Evolutionary conservation across 2,113 vertebrate genomes (phyloP).

Genomic region (Poeciliopsis occidentalis): DNA sequence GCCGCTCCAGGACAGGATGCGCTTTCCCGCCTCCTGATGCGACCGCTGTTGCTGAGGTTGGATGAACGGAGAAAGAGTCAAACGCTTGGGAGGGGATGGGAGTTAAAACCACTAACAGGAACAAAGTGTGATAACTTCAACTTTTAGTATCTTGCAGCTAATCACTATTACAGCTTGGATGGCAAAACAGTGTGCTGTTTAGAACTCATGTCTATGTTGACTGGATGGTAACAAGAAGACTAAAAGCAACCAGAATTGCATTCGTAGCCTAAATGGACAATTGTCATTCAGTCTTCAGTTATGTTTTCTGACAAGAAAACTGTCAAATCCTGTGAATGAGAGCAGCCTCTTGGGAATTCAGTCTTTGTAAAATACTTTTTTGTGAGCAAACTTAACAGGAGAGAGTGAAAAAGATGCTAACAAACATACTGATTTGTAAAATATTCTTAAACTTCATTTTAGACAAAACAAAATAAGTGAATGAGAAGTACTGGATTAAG

Average conservation of each 20-base stretch:
- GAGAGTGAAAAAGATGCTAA: too few relatives aligned
- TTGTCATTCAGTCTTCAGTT: background rate
- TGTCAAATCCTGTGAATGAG: background rate
- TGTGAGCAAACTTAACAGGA: background rate
- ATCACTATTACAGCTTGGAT: too few relatives aligned
- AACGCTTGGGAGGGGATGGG: background rate
- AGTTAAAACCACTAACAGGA: constrained; percentile 21
- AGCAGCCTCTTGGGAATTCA: background rate
- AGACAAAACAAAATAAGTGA: background rate
- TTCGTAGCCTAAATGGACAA: background rate
- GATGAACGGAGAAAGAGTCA: background rate
- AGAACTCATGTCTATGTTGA: background rate
- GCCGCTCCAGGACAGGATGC: constrained; percentile 95
- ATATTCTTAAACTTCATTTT: background rate
- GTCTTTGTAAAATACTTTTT: background rate
- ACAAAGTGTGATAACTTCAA: background rate
- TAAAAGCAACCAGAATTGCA: background rate
- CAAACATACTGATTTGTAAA: background rate
- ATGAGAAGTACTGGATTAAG: background rate
- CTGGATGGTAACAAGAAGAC: background rate
- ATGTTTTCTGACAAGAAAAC: background rate
- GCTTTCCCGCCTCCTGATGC: constrained; percentile 93
- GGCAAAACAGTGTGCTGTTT: too few relatives aligned
- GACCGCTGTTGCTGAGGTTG: constrained; percentile 75
- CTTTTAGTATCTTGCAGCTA: too few relatives aligned